phyloP scores from a whole-genome alignment of 2,113 vertebrate genomes.

The Vimba vimba region DNA sequence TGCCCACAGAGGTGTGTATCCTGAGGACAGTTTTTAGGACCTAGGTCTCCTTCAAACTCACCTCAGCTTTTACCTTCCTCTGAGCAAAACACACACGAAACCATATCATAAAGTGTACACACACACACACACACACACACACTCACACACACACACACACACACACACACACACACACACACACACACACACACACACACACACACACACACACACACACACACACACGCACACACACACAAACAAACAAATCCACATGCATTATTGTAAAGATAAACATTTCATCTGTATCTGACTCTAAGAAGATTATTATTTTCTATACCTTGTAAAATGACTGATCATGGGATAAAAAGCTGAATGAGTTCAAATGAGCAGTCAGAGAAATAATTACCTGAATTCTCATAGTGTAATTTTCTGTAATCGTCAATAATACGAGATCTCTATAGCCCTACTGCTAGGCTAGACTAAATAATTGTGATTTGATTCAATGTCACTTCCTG shows the following conservation, averaged over 20 bases:
- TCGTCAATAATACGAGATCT: constrained; percentile 69
- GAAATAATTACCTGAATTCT: constrained; percentile 52
- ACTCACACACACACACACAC: constrained; percentile 13
- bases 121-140: constrained; percentile 18
- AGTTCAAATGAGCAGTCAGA: constrained; percentile 49
- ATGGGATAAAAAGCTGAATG: constrained; percentile 37
- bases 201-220: too few species aligned
- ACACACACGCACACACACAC: too few species aligned
- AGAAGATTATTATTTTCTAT: constrained; percentile 48
- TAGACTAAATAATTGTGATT: constrained; percentile 73
- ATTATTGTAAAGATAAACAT: too few species aligned
- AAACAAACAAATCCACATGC: too few species aligned
- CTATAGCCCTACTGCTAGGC: constrained; percentile 72
- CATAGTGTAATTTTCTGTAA: constrained; percentile 54
- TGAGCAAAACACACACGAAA: constrained; percentile 42
- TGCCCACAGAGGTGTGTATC: constrained; percentile 63
- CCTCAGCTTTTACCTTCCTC: constrained; percentile 69
- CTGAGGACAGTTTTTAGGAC: constrained; percentile 65
- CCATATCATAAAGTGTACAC: neutral
- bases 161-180: constrained; percentile 33
- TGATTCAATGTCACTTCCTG: constrained; percentile 67
- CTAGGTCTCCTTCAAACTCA: constrained; percentile 62
- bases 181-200: too few species aligned
- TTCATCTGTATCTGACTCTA: constrained; percentile 18
- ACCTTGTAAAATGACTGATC: constrained; percentile 8